Conservation (phyloP, 2,797 vertebrate genomes). For the Cossypha caffra region DNA sequence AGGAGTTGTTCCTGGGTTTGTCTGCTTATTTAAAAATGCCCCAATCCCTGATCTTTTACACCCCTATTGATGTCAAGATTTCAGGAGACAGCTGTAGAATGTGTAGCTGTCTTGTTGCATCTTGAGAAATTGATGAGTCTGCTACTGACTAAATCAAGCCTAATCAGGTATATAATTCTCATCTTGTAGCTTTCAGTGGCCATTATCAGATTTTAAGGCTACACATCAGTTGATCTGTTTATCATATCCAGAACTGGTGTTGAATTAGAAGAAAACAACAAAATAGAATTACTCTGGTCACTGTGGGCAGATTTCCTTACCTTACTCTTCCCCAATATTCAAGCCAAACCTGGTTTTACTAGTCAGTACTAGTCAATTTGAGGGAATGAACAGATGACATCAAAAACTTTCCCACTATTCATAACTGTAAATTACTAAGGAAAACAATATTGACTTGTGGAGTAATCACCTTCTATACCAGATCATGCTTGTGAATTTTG, state of each 20-base stretch:
- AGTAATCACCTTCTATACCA: not conserved
- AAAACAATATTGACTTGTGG: not conserved
- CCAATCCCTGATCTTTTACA: not conserved
- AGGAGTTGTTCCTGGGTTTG: not conserved
- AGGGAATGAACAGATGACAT: not conserved
- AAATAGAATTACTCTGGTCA: not conserved
- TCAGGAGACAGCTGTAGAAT: conserved; percentile 16
- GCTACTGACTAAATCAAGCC: conserved; percentile 53
- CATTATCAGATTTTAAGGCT: conserved; percentile 1
- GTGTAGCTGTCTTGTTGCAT: not conserved
- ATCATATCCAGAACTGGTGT: not conserved
- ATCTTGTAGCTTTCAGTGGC: conserved; percentile 15
- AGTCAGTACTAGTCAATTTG: not conserved
- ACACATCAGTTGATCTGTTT: not conserved
- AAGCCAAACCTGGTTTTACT: not conserved
- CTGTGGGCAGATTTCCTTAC: not conserved
- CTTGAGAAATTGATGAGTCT: conserved; percentile 46
- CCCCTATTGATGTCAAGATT: conserved; percentile 10
- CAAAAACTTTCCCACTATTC: not conserved
- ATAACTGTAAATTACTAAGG: not conserved
- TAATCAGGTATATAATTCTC: conserved; percentile 45
- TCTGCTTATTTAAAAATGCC: not conserved
- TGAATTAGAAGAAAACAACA: not conserved
- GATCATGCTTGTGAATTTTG: not conserved
- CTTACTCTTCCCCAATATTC: not conserved